These are phyloP conservation scores for Aptenodytes patagonicus DNA, from an alignment of 2,113 vertebrate genomes.

Conservation along the genomic window DNA sequence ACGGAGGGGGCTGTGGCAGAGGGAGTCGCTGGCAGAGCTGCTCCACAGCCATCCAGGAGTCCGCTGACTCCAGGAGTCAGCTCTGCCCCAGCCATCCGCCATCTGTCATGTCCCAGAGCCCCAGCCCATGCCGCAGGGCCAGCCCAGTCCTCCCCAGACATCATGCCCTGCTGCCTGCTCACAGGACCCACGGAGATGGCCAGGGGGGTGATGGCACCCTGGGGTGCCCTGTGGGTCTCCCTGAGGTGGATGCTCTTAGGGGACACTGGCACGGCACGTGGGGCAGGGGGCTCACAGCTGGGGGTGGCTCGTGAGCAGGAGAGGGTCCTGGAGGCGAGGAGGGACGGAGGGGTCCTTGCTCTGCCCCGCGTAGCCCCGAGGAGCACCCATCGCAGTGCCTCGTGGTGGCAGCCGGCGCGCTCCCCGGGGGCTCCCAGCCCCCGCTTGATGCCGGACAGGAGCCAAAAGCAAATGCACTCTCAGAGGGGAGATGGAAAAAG, in stretches of 20 bases:
- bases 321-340: neutral
- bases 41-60: neutral
- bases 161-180: neutral
- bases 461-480: neutral
- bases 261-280: rapidly evolving
- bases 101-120: neutral
- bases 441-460: neutral
- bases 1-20: neutral
- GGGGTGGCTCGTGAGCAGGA: neutral
- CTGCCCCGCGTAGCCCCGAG: rapidly evolving
- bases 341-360: neutral
- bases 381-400: neutral
- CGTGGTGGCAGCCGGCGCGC: rapidly evolving
- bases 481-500: neutral
- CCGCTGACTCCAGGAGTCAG: neutral
- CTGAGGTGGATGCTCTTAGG: neutral
- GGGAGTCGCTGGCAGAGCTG: neutral
- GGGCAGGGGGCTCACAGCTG: neutral
- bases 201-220: neutral
- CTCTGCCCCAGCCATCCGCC: neutral
- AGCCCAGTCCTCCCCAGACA: neutral
- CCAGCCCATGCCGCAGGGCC: neutral
- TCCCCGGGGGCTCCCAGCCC: rapidly evolving
- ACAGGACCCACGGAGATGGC: no score
- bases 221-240: neutral